Evolutionary conservation across 64 coral and sea anemone species (phyloP), one percentile per base, ranked within the genome.

Genomic region (Trachythela sp.): DNA sequence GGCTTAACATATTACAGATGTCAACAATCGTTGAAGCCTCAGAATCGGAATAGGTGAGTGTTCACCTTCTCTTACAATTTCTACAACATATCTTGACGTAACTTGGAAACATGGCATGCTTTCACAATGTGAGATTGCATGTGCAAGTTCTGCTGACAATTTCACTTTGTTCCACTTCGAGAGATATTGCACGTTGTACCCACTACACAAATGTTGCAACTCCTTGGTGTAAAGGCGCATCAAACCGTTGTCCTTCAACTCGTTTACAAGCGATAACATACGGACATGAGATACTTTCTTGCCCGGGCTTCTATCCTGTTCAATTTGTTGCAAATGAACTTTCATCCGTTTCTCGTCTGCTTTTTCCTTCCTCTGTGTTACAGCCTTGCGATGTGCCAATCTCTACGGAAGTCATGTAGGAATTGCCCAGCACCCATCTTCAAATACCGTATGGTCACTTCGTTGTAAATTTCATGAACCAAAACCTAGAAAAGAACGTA

Each of bases 391-490:
- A 68, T 88, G 87, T 11, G 87, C 87, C 24, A 88, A 41, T 68
- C 87, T 13, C 60, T 48, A 7, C 87, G 36, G 59, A 72, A 88
- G 29, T 88, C 87, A 2, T 33, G 10, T 36, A 88, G 64, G n/a
- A 88, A 88, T 76, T 75, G 87, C 36, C 87, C 87, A 30, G 64
- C 87, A 39, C 87, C 87, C 54, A 88, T 68, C 58, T 42, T 88
- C 18, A 88, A 40, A 72, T 88, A 88, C 9, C 87, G 39, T 39
- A 56, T 70, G 36, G 33, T 70, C 2, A 88, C 39, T 2, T 88
- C 87, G 15, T 38, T 56, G 37, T 70, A 88, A 59, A 59, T 59
- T 59, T 59, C 54, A 17, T 59, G 14, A 17, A 59, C 15, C 2
- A 59, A n/a, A 59, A 20, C 54, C 24, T 20, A 3, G 15, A 11